A percentile compares a stretch with the other conserved stretches of the same genome.
phyloP scores from a whole-genome alignment of 2,113 vertebrate species.

The Psilopsiagon aurifrons region DNA sequence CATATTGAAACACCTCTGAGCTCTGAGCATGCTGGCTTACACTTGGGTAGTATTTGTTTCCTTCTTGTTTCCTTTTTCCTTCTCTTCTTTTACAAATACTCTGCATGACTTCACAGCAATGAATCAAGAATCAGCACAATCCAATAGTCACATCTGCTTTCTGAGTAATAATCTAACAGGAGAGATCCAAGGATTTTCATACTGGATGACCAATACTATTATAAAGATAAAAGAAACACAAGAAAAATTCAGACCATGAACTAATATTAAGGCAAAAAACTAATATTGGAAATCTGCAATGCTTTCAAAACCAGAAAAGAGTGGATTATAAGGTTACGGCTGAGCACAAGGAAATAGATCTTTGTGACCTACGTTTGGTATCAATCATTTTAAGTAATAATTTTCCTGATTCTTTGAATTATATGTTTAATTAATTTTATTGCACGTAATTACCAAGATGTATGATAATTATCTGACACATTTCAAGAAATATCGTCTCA shows the following conservation, averaged over 20 bases:
- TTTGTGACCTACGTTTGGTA: constrained; percentile 20
- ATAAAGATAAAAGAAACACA: constrained; percentile 45
- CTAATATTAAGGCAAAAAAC: constrained; percentile 1
- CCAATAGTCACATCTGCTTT: neutral
- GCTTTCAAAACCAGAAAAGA: constrained; percentile 15
- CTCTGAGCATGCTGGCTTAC: neutral
- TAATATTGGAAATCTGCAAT: constrained; percentile 6
- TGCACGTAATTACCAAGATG: constrained; percentile 67
- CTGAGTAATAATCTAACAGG: constrained; percentile 34
- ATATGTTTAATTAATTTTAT: constrained; percentile 73
- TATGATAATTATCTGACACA: constrained; percentile 73
- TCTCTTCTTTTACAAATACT: constrained; percentile 4
- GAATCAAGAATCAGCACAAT: neutral
- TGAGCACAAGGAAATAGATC: constrained; percentile 25
- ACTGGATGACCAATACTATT: constrained; percentile 6
- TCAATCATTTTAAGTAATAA: constrained; percentile 53
- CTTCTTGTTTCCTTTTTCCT: neutral
- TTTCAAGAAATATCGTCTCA: constrained; percentile 68
- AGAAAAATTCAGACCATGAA: constrained; percentile 42
- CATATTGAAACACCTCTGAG: neutral
- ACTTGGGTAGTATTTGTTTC: neutral
- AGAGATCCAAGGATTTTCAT: constrained; percentile 23
- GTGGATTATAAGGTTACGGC: neutral
- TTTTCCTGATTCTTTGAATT: constrained; percentile 65
- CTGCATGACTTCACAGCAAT: neutral